Evolutionary conservation across 2,113 vertebrate species (phyloP).

Genomic region (Promerops cafer): DNA sequence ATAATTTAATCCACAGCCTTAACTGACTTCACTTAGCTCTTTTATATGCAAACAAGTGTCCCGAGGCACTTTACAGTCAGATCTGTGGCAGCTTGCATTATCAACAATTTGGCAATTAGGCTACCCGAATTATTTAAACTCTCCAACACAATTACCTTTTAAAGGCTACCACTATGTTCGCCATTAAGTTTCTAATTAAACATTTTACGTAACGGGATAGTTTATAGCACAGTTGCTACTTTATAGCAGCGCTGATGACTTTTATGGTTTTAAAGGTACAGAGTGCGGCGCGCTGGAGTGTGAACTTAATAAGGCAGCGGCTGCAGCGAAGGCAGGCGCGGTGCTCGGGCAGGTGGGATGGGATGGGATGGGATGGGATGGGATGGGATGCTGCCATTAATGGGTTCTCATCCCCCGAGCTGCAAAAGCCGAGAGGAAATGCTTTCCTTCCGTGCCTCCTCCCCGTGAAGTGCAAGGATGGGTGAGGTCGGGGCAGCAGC

Average conservation of each 20-base stretch:
- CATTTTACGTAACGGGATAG: conserved; percentile 49
- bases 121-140: conserved; percentile 64
- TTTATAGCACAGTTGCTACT: conserved; percentile 43
- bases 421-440: neutral
- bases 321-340: neutral
- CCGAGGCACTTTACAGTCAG: conserved; percentile 43
- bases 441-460: neutral
- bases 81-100: conserved; percentile 40
- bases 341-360: neutral
- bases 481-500: neutral
- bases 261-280: conserved; percentile 47
- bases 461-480: fast-evolving
- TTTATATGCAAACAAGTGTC: conserved; percentile 65
- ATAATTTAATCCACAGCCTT: conserved; percentile 34
- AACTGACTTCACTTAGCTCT: conserved; percentile 48
- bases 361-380: neutral
- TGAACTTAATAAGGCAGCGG: conserved; percentile 1
- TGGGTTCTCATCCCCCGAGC: neutral
- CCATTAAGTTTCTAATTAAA: conserved; percentile 70
- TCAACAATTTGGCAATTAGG: conserved; percentile 63
- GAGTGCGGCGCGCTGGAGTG: neutral
- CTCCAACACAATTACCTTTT: conserved; percentile 63
- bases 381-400: neutral
- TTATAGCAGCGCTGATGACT: conserved; percentile 26
- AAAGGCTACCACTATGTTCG: conserved; percentile 57